Conservation (phyloP, 2,113 vertebrate species). For the Sclerurus mexicanus region DNA sequence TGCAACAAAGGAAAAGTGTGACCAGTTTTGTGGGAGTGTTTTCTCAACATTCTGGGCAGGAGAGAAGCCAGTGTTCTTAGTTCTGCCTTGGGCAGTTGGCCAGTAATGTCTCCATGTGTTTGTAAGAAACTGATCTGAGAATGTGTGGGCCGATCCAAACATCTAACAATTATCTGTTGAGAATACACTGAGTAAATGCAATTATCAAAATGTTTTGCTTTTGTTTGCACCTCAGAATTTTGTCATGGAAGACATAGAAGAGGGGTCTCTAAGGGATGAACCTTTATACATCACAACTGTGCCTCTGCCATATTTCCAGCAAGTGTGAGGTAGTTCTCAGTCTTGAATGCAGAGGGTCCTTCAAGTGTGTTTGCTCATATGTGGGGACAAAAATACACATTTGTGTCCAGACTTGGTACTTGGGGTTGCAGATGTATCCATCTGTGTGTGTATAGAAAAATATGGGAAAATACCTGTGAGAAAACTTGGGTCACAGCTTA, state of each 20-base stretch:
- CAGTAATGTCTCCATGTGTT: neutral
- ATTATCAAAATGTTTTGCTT: neutral
- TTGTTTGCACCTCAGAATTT: neutral
- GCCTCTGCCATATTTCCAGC: neutral
- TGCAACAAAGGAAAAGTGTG: neutral
- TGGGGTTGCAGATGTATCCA: neutral
- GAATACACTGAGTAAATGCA: neutral
- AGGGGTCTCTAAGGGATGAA: neutral
- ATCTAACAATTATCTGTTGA: neutral
- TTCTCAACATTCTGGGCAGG: neutral
- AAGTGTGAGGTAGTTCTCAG: neutral
- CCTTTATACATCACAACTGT: neutral
- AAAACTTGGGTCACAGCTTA: neutral
- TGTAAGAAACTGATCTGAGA: neutral
- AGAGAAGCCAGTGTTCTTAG: neutral
- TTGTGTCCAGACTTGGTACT: neutral
- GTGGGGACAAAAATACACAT: neutral
- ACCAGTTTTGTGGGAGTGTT: neutral
- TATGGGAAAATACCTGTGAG: neutral
- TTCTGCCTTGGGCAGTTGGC: neutral
- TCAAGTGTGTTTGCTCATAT: neutral
- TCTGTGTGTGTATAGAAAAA: neutral
- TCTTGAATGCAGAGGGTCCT: neutral
- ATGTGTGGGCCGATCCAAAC: neutral
- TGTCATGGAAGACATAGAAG: neutral